Conservation (phyloP, 1,140 invertebrate species). For the Ostrea denselamellosa region DNA sequence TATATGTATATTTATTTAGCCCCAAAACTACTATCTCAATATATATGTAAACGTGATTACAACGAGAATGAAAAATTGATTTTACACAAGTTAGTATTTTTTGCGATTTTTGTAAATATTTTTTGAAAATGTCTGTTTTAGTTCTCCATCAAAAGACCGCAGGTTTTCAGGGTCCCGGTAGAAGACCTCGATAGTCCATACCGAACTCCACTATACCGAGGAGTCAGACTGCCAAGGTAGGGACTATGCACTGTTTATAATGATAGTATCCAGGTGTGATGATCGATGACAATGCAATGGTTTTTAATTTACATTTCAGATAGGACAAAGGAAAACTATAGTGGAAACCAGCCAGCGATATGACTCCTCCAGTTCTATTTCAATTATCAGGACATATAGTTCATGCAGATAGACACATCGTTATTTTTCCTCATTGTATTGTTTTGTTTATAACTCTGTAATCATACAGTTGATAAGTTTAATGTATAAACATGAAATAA, state of each 20-base stretch:
- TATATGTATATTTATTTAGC: background rate
- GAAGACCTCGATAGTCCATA: background rate
- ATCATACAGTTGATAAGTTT: no score
- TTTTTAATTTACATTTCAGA: background rate
- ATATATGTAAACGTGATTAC: background rate
- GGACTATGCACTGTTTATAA: no score
- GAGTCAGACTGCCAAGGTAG: no score
- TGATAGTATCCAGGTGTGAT: no score
- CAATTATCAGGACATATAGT: no score
- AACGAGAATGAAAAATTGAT: background rate
- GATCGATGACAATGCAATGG: no score
- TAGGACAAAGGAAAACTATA: background rate
- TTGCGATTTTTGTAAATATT: background rate
- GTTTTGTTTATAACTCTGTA: no score
- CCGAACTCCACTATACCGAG: background rate
- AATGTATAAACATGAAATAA: no score
- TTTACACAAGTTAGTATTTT: background rate
- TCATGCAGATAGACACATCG: no score
- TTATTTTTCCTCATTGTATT: no score
- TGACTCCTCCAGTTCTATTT: no score
- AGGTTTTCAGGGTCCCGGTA: slow-evolving; percentile 1
- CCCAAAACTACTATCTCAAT: background rate
- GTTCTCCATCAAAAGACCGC: background rate
- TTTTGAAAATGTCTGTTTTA: background rate
- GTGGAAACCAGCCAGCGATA: no score